Base-by-base conservation (phyloP, 2,797 vertebrate genomes). In the Numenius phaeopus region DNA sequence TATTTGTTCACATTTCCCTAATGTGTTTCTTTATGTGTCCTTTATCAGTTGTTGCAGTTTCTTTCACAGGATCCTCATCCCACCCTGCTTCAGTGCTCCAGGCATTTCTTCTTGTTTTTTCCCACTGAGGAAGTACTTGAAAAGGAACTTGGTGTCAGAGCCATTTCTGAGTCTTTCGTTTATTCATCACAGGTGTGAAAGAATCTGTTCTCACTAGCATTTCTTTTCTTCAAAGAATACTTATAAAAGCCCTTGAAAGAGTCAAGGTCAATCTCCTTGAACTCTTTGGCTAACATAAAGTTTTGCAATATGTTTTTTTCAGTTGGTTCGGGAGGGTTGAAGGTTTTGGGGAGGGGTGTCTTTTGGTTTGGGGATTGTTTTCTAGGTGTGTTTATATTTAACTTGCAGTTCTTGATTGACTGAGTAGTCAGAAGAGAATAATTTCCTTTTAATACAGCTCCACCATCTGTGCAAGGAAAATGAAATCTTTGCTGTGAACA, bases 201-300 rank as follows among this genome's bases (percentile, higher is more conserved):
- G 57, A 49, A 77, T 89, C 59, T 90, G 57, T 84, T 96, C 86
- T 89, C 65, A 85, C 81, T 85, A 85, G 55, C 67, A 54, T 87
- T 95, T 92, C 6, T 95, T 90, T 83, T 83, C 79, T 90, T 95
- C 70, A 90, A 93, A 88, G 52, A 88, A 66, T 76, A 71, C 39
- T 86, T 94, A 64, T 20, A 73, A 87, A 90, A 95, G 59, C 34
- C 59, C 57, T 85, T 83, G 54, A 91, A 96, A 95, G 52, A 78
- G n/a, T 20, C 37, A 75, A 71, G 83, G 87, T 94, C 79, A 86
- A 49, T 79, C 58, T 81, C 54, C 62, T 88, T 73, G 76, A 91
- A 81, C 66, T 79, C 69, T 90, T 73, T 73, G 34, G 54, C 59
- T 69, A 62, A 78, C 22, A 62, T 22, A 40, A 90, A 61, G 23